Conservation (phyloP, 2,797 vertebrate species). For the Halcyon badia region DNA sequence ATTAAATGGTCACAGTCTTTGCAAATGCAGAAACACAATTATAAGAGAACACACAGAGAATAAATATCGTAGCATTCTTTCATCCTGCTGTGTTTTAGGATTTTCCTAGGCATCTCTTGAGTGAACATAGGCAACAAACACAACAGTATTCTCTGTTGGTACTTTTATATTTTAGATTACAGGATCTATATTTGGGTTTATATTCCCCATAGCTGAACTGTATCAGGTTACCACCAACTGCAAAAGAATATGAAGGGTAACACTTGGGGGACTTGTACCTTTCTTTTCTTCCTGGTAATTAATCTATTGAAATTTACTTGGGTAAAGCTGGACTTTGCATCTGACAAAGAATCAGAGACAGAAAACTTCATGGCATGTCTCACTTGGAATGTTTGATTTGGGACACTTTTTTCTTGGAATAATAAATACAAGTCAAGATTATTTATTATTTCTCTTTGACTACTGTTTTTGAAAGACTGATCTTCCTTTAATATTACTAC, state of each 20-base stretch:
- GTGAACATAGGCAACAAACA: not conserved
- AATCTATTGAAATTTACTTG: not conserved
- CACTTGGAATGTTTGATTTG: not conserved
- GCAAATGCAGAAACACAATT: not conserved
- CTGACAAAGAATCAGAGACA: not conserved
- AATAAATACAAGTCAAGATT: not conserved
- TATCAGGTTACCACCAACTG: rapidly evolving
- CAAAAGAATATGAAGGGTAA: not conserved
- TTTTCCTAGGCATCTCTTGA: not conserved
- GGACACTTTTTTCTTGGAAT: not conserved
- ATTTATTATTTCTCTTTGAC: not conserved
- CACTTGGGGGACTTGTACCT: not conserved
- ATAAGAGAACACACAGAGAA: not conserved
- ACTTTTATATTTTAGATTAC: not conserved
- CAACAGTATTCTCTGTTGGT: not conserved
- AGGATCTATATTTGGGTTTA: not conserved
- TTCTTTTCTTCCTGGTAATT: not conserved
- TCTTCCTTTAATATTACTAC: not conserved
- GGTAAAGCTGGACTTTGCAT: not conserved
- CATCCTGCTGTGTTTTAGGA: not conserved
- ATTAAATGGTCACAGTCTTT: not conserved
- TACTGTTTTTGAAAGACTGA: not conserved
- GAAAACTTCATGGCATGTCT: not conserved
- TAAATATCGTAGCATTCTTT: not conserved
- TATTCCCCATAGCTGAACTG: not conserved